A percentile compares a stretch with the other conserved stretches of the same genome.
Conservation (phyloP, 2,888 invertebrate species). For the Euspilapteryx auroguttella region DNA sequence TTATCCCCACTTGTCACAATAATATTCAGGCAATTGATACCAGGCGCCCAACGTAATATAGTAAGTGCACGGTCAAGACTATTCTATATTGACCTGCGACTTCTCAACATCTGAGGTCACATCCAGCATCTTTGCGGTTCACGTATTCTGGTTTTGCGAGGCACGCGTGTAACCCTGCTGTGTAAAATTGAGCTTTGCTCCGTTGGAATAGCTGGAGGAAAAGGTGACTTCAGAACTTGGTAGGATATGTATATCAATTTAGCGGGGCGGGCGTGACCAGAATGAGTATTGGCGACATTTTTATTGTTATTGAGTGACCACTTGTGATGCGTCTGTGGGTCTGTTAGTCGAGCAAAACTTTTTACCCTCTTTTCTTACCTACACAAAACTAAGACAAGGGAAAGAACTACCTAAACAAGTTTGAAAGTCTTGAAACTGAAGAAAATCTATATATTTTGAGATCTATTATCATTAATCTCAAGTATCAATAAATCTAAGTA, state of each 20-base stretch:
- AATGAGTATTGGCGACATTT: constrained; percentile 38
- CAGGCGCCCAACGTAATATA: constrained; percentile 32
- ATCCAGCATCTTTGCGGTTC: too few species aligned
- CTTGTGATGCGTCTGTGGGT: constrained; percentile 14
- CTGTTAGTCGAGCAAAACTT: background rate
- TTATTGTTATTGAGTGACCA: constrained; percentile 49
- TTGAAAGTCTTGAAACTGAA: too few species aligned
- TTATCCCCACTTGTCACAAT: constrained; percentile 19
- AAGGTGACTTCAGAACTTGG: too few species aligned
- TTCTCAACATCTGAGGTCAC: constrained; percentile 1
- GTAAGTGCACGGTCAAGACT: constrained; percentile 33
- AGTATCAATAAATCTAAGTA: too few species aligned
- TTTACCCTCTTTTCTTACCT: background rate
- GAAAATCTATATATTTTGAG: too few species aligned
- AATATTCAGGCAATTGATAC: constrained; percentile 44
- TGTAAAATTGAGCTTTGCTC: constrained; percentile 14
- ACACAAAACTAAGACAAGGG: background rate
- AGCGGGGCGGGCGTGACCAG: constrained; percentile 41
- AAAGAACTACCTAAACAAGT: too few species aligned
- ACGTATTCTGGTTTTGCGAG: too few species aligned
- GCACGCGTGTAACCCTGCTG: too few species aligned
- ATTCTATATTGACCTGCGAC: constrained; percentile 11
- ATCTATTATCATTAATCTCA: too few species aligned
- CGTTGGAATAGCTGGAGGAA: too few species aligned
- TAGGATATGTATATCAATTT: too few species aligned